Conservation (phyloP, 2,888 invertebrate species). For the Brachyptera risi region DNA sequence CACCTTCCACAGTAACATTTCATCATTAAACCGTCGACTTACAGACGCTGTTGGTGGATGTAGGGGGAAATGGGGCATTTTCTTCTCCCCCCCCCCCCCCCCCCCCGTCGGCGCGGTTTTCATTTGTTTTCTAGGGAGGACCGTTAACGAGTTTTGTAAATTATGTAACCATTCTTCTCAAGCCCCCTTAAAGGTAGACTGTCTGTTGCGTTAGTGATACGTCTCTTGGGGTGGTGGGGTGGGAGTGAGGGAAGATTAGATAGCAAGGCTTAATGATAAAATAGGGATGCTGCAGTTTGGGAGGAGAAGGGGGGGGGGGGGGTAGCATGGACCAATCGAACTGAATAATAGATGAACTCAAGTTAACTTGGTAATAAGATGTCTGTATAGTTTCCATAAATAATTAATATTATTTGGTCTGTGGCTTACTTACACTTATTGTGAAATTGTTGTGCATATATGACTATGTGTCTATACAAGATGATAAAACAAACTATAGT, state of each 20-base stretch:
- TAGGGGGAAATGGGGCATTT: too few species aligned
- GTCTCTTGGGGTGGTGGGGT: neutral
- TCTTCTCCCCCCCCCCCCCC: neutral
- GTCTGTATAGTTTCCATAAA: too few species aligned
- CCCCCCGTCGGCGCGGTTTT: neutral
- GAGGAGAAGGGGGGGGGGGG: too few species aligned
- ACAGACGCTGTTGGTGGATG: neutral
- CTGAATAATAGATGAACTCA: slow-evolving; percentile 18
- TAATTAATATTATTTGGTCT: too few species aligned
- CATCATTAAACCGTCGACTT: too few species aligned
- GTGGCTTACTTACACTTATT: too few species aligned
- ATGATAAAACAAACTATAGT: too few species aligned
- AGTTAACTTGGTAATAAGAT: neutral
- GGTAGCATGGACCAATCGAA: slow-evolving; percentile 22
- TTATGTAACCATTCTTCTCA: slow-evolving; percentile 19
- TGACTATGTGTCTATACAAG: too few species aligned
- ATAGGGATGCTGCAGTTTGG: neutral
- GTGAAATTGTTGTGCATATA: too few species aligned
- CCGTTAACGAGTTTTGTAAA: slow-evolving; percentile 21
- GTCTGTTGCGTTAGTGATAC: slow-evolving; percentile 6
- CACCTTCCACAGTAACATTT: too few species aligned
- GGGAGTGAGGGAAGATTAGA: slow-evolving; percentile 10
- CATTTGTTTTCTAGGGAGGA: slow-evolving; percentile 14
- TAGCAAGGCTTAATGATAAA: slow-evolving; percentile 6
- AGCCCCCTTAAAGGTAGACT: slow-evolving; percentile 1